Evolutionary conservation across 37 sponge, comb jelly and placozoan species (phyloP).

Genomic region (Bolinopsis microptera): DNA sequence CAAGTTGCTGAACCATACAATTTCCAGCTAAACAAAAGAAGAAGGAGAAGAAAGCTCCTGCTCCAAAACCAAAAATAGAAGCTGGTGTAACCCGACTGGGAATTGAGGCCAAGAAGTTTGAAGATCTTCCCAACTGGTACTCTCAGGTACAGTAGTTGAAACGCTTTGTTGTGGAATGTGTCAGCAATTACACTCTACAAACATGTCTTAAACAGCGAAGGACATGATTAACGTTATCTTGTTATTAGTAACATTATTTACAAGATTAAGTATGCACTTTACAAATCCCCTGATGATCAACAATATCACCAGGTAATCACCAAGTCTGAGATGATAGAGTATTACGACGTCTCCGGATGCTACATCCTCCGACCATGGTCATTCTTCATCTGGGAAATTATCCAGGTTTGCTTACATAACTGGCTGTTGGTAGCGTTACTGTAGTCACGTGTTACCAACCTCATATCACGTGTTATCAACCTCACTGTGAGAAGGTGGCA

Average conservation of each 20-base stretch:
- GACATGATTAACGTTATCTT: too few species aligned
- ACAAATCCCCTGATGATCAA: too few species aligned
- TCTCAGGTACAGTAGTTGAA: slow-evolving; percentile 69
- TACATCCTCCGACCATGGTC: slow-evolving; percentile 97
- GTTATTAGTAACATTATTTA: too few species aligned
- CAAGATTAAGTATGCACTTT: too few species aligned
- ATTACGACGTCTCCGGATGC: slow-evolving; percentile 98
- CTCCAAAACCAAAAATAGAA: not conserved
- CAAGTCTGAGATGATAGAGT: slow-evolving; percentile 99
- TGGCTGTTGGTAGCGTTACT: too few species aligned
- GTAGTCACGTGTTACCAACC: too few species aligned
- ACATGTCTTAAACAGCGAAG: too few species aligned
- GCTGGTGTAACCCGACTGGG: slow-evolving; percentile 77
- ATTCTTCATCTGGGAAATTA: slow-evolving; percentile 93
- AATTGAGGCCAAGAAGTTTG: slow-evolving; percentile 84
- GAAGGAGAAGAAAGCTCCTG: not conserved
- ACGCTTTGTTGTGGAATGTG: too few species aligned
- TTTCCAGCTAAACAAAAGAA: slow-evolving; percentile 46
- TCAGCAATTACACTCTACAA: too few species aligned
- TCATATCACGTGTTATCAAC: too few species aligned
- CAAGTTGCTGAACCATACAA: not conserved
- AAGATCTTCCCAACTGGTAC: slow-evolving; percentile 86
- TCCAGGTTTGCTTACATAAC: slow-evolving; percentile 75
- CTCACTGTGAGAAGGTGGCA: too few species aligned
- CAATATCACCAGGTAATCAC: slow-evolving; percentile 76